Evolutionary conservation across 2,797 vertebrate species (phyloP).

Genomic region (Girardinus metallicus): DNA sequence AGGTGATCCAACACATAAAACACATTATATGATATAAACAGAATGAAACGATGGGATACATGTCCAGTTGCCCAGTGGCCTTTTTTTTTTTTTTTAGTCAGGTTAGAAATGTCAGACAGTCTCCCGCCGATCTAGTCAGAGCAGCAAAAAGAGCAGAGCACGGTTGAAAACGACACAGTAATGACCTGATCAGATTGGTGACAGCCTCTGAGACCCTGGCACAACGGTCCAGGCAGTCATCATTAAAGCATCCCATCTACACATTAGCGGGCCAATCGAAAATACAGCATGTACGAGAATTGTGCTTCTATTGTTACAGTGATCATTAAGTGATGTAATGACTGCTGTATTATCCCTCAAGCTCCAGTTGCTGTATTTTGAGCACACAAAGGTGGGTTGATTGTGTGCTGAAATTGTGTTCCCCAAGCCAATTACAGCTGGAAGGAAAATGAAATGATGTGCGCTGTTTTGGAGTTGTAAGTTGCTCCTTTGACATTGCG

Average conservation of each 20-base stretch:
- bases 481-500: constrained; percentile 55
- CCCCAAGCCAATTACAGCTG: constrained; percentile 61
- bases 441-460: constrained; percentile 55
- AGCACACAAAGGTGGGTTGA: constrained; percentile 64
- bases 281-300: constrained; percentile 48
- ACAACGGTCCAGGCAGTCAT: constrained; percentile 45
- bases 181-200: constrained; percentile 31
- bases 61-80: constrained; percentile 67
- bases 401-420: constrained; percentile 60
- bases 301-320: constrained; percentile 57
- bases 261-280: constrained; percentile 36
- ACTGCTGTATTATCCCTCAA: constrained; percentile 52
- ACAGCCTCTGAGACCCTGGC: constrained; percentile 29
- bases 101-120: constrained; percentile 66
- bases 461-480: constrained; percentile 42
- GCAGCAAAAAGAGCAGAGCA: constrained; percentile 37
- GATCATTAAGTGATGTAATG: constrained; percentile 58
- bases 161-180: constrained; percentile 46
- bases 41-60: constrained; percentile 46
- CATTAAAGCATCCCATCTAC: constrained; percentile 41
- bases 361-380: constrained; percentile 54
- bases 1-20: constrained; percentile 2
- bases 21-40: constrained; percentile 18
- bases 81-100: constrained; percentile 26
- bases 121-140: constrained; percentile 53